Percentiles rank a stretch among this genome's conserved stretches.
These are phyloP conservation scores for Blomia tropicalis DNA, from an alignment of 2,888 invertebrate species.

Conservation along the genomic window DNA sequence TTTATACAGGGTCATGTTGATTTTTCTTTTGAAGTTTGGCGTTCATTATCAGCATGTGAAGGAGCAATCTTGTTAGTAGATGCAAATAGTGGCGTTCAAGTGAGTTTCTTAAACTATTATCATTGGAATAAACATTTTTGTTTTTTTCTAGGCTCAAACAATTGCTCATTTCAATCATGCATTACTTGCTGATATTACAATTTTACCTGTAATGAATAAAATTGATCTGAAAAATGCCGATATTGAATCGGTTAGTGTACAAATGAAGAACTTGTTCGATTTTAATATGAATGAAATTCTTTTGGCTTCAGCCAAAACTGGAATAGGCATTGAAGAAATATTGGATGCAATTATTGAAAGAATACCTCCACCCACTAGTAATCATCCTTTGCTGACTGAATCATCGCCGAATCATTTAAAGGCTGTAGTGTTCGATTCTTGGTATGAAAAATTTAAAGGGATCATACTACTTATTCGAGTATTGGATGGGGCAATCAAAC, in stretches of 20 bases:
- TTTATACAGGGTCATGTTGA: conserved; percentile 68
- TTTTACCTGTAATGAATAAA: conserved; percentile 89
- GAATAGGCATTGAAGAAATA: conserved; percentile 61
- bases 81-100: conserved; percentile 75
- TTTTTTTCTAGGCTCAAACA: conserved; percentile 56
- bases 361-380: conserved; percentile 48
- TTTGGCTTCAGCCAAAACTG: conserved; percentile 79
- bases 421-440: conserved; percentile 78
- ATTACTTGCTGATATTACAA: conserved; percentile 56
- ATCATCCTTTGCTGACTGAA: conserved; percentile 31
- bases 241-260: conserved; percentile 61
- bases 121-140: neutral
- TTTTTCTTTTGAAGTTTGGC: conserved; percentile 82
- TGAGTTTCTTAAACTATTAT: neutral
- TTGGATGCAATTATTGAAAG: conserved; percentile 58
- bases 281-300: conserved; percentile 55
- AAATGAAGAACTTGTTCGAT: conserved; percentile 63
- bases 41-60: conserved; percentile 80
- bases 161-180: conserved; percentile 90
- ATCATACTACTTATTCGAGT: conserved; percentile 59
- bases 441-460: conserved; percentile 75
- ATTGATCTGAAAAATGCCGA: conserved; percentile 81
- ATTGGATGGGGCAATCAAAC: conserved; percentile 52
- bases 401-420: conserved; percentile 43
- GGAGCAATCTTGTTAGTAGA: conserved; percentile 87